Evolutionary conservation across 2,888 invertebrate species (phyloP).

Genomic region (Schizotus pectinicornis): DNA sequence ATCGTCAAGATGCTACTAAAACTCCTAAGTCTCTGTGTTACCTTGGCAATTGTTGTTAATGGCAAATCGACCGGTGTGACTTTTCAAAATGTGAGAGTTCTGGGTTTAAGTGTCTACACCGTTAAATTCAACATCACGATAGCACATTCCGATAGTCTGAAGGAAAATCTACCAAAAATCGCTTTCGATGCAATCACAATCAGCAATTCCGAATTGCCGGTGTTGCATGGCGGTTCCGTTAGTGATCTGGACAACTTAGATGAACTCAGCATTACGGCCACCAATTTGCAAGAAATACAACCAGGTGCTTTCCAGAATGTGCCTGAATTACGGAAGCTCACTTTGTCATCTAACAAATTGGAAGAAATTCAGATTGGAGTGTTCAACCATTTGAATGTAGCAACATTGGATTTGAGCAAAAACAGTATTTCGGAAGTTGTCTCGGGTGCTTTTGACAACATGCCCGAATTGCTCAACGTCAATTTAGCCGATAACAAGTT

Average conservation of each 20-base stretch:
- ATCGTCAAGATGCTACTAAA: too few species aligned
- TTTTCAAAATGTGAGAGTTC: conserved; percentile 44
- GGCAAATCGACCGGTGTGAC: conserved; percentile 27
- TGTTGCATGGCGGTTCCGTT: conserved; percentile 39
- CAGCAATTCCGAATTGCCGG: conserved; percentile 39
- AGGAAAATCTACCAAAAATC: conserved; percentile 38
- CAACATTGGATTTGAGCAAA: conserved; percentile 37
- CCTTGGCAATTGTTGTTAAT: not conserved
- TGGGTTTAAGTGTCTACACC: conserved; percentile 39
- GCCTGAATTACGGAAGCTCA: conserved; percentile 32
- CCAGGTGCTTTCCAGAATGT: conserved; percentile 40
- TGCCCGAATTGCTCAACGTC: conserved; percentile 37
- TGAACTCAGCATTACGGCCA: conserved; percentile 39
- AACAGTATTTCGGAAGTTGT: conserved; percentile 36
- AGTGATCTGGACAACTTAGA: conserved; percentile 40
- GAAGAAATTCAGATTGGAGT: conserved; percentile 37
- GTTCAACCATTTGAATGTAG: conserved; percentile 39
- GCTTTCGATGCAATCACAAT: conserved; percentile 42
- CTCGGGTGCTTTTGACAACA: conserved; percentile 36
- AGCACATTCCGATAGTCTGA: conserved; percentile 34
- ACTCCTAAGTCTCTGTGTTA: not conserved
- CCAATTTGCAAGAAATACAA: conserved; percentile 35
- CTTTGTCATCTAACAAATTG: conserved; percentile 35
- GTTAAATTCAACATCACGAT: conserved; percentile 43
- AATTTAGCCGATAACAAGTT: conserved; percentile 43